Evolutionary conservation across 2,888 invertebrate genomes (phyloP), one percentile per base, ranked within the genome.

Genomic region (Drosophila stalkeri): DNA sequence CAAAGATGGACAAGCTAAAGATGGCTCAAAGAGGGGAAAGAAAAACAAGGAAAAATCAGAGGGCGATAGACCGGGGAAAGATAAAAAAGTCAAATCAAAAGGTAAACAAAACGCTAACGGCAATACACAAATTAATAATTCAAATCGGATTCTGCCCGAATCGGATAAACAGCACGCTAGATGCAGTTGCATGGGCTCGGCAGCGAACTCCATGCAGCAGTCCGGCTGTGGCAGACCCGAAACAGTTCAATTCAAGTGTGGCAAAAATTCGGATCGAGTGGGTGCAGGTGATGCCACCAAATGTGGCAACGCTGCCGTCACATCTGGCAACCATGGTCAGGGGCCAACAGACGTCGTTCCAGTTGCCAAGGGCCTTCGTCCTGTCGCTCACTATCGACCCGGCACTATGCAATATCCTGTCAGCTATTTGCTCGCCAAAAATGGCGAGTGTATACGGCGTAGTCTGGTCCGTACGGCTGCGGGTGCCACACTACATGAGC

Each of bases 391-490:
- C 16, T 89, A 75, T n/a, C 55, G 72, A 12, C 82, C 80, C 18
- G 87, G 87, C 8, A 56, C 61, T 56, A 5, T 63, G 9, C 51
- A 52, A 6, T 64, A 51, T 16, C 77, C 80, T 6, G 16, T 55
- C 0, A 60, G 68, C 33, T 73, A 69, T 20, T 33, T 72, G 7
- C 46, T 75, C 8, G 35, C 27, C 0, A 41, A 64, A 31, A 72
- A 73, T 27, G 69, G 66, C 0, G 64, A 66, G 8, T 37, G 55
- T 6, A 56, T 54, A 3, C 76, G 85, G 0, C 72, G 77, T 7
- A 65, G 87, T 2, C 46, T 86, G 11, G 72, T 84, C 2, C 82
- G 89, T 5, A 86, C 86, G 0, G 89, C 86, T 0, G 89, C 89
- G 6, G 86, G 86, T 0, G 76, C 82, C 1, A 89, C 87, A 0